Percentiles rank a stretch among this genome's conserved stretches.
phyloP scores from a whole-genome alignment of 2,888 invertebrate species.

The Tetrapedia diversipes region DNA sequence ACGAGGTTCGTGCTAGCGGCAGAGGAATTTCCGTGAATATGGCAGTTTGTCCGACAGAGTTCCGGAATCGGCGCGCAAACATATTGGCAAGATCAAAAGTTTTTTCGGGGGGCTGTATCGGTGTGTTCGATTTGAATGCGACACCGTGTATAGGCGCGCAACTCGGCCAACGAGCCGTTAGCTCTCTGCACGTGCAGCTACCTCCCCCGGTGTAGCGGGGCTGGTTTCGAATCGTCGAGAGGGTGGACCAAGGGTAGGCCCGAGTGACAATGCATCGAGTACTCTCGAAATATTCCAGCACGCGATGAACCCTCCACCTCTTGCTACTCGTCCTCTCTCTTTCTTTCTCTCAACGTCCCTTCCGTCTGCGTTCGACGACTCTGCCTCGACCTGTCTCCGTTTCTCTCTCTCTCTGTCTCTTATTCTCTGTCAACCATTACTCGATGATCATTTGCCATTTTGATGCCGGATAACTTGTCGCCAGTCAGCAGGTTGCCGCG shows the following conservation, averaged over 20 bases:
- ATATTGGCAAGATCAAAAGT: conserved; percentile 26
- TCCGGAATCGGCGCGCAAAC: conserved; percentile 14
- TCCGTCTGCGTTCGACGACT: conserved; percentile 36
- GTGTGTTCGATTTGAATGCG: conserved; percentile 31
- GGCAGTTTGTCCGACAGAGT: neutral
- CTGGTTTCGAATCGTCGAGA: conserved; percentile 68
- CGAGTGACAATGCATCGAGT: conserved; percentile 73
- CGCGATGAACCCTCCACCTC: conserved; percentile 56
- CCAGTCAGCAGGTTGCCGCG: conserved; percentile 40
- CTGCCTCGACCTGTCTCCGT: neutral
- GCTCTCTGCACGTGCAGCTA: conserved; percentile 64
- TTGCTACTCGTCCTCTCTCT: conserved; percentile 22
- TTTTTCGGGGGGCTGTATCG: conserved; percentile 20
- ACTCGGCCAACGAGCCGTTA: conserved; percentile 57
- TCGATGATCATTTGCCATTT: conserved; percentile 69
- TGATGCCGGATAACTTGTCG: conserved; percentile 57
- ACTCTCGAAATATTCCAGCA: conserved; percentile 72
- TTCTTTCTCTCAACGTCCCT: conserved; percentile 25
- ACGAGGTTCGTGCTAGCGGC: neutral
- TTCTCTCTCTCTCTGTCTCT: conserved; percentile 6
- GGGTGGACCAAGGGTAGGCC: conserved; percentile 66
- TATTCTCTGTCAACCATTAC: conserved; percentile 61
- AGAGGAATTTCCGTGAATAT: conserved; percentile 5
- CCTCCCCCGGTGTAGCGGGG: conserved; percentile 47
- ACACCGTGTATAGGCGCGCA: conserved; percentile 62